These are phyloP conservation scores for Periparus ater DNA, from an alignment of 2,797 vertebrate genomes.

Conservation along the genomic window DNA sequence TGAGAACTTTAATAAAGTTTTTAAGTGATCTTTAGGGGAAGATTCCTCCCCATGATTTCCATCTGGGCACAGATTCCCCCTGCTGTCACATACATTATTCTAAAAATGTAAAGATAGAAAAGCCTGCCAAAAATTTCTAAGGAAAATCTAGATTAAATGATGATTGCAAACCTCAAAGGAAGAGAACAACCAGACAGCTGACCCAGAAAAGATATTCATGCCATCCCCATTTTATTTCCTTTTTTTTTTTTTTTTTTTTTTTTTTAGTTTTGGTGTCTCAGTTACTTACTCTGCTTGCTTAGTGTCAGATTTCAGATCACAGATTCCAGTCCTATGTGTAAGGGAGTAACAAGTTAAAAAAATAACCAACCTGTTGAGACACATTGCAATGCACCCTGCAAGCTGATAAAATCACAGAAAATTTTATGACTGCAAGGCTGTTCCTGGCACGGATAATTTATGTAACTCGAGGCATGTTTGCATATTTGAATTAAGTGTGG, in stretches of 20 bases:
- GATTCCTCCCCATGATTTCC: not conserved
- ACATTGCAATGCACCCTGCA: not conserved
- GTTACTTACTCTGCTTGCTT: not conserved
- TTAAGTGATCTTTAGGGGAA: not conserved
- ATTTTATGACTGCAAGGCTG: not conserved
- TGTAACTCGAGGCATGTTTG: not conserved
- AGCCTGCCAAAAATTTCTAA: not conserved
- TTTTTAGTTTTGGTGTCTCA: not conserved
- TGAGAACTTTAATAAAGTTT: not conserved
- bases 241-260: not conserved
- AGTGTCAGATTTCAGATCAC: slow-evolving; percentile 1
- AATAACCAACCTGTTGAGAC: not conserved
- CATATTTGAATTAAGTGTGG: not conserved
- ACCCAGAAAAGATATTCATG: not conserved
- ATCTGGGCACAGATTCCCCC: not conserved
- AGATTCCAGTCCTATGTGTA: slow-evolving; percentile 8
- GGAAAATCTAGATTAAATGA: not conserved
- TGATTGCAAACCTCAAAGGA: slow-evolving; percentile 15
- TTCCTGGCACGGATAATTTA: not conserved
- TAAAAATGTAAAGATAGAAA: not conserved
- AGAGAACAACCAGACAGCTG: not conserved
- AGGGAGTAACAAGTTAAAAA: not conserved
- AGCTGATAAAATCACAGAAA: not conserved
- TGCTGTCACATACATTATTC: not conserved
- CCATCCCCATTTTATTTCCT: not conserved